Conservation (phyloP, 2,113 vertebrate genomes). For the Nothoprocta pentlandii region DNA sequence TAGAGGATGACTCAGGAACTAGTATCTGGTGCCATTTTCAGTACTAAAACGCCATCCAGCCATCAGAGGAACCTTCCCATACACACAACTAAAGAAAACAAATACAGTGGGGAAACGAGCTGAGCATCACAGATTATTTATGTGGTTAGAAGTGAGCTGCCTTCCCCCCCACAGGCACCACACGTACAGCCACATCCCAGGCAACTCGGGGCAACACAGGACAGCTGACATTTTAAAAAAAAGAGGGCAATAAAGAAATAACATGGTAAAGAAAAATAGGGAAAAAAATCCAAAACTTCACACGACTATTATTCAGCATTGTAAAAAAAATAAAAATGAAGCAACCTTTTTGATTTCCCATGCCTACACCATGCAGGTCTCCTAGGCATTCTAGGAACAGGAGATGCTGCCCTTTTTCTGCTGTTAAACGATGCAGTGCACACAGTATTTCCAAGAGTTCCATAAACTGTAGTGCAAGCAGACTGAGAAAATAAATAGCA, state of each 20-base stretch:
- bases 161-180: not conserved
- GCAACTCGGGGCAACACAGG: not conserved
- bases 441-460: constrained; percentile 44
- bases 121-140: not conserved
- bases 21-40: not conserved
- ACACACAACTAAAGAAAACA: not conserved
- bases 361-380: not conserved
- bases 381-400: not conserved
- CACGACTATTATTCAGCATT: not conserved
- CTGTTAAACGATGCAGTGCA: constrained; percentile 55
- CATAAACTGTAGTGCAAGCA: constrained; percentile 68
- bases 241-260: not conserved
- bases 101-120: not conserved
- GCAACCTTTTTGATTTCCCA: not conserved
- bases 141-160: not conserved
- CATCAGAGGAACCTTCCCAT: not conserved
- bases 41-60: not conserved
- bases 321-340: not conserved
- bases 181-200: not conserved
- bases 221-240: not conserved
- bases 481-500: constrained; percentile 72
- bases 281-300: not conserved
- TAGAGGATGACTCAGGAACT: not conserved
- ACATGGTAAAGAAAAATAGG: not conserved
- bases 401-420: constrained; percentile 14